Evolutionary conservation across 92 coral and sea anemone genomes (phyloP).

Genomic region (Porites lobata): DNA sequence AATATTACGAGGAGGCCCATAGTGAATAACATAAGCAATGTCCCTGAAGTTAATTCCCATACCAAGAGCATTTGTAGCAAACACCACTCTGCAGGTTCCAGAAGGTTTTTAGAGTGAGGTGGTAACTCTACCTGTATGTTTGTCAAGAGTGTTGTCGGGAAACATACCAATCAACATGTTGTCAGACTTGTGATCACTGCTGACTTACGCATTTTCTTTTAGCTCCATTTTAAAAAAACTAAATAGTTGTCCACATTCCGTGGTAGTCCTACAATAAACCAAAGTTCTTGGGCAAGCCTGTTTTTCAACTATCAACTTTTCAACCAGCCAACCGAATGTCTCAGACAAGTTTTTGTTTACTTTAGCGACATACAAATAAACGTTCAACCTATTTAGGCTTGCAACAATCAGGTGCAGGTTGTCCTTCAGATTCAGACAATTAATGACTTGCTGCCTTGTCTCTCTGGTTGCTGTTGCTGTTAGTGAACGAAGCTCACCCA

Average conservation of each 20-base stretch:
- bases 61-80: constrained; percentile 22
- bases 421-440: constrained; percentile 40
- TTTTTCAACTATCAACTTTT: constrained; percentile 22
- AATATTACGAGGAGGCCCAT: constrained; percentile 47
- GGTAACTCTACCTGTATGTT: constrained; percentile 36
- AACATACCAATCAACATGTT: constrained; percentile 52
- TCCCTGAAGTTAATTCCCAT: constrained; percentile 45
- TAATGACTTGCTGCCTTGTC: constrained; percentile 14
- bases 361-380: constrained; percentile 40
- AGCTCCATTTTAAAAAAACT: constrained; percentile 47
- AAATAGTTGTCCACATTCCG: constrained; percentile 72
- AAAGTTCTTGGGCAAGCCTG: constrained; percentile 42
- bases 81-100: constrained; percentile 15
- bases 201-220: constrained; percentile 27
- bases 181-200: constrained; percentile 11
- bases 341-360: constrained; percentile 3
- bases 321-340: constrained; percentile 55
- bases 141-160: constrained; percentile 55
- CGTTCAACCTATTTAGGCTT: constrained; percentile 5
- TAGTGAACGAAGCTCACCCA: constrained; percentile 60
- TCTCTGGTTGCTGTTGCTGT: constrained; percentile 64
- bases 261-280: constrained; percentile 66
- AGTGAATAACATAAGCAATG: constrained; percentile 18
- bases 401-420: constrained; percentile 14
- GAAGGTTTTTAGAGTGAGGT: background rate